Percentiles rank a stretch among this genome's conserved stretches.
Evolutionary conservation across 2,888 invertebrate species (phyloP).

Genomic region (Lepidochrysops patricia): DNA sequence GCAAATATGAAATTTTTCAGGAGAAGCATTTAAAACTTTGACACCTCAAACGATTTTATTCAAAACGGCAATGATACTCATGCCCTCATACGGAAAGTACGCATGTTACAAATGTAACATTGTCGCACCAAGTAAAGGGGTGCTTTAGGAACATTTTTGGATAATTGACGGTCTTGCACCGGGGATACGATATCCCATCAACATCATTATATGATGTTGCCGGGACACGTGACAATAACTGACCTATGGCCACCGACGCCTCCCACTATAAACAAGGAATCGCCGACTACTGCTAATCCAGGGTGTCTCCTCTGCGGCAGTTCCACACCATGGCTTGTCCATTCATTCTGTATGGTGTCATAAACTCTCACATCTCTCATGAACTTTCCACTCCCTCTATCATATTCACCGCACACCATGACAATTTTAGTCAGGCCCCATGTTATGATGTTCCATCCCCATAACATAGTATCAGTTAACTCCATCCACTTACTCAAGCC

Average conservation of each 20-base stretch:
- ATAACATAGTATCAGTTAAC: constrained; percentile 48
- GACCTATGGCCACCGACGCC: constrained; percentile 64
- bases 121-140: too few relatives aligned
- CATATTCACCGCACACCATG: constrained; percentile 53
- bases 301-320: constrained; percentile 50
- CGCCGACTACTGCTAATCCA: constrained; percentile 43
- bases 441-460: constrained; percentile 57
- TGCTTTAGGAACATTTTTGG: too few relatives aligned
- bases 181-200: too few relatives aligned
- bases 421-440: constrained; percentile 53
- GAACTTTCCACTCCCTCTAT: constrained; percentile 50
- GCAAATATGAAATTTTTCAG: too few relatives aligned
- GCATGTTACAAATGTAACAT: too few relatives aligned
- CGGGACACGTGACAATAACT: too few relatives aligned
- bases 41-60: too few relatives aligned
- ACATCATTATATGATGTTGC: too few relatives aligned
- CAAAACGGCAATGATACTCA: too few relatives aligned
- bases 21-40: too few relatives aligned
- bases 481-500: constrained; percentile 52
- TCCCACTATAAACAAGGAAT: constrained; percentile 49
- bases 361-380: constrained; percentile 53
- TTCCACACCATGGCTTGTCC: constrained; percentile 48
- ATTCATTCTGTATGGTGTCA: constrained; percentile 45
- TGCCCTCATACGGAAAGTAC: too few relatives aligned
- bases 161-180: too few relatives aligned